A percentile compares a stretch with the other conserved stretches of the same genome.
Conservation (phyloP, 64 coral and sea anemone species). For the Platygyra sinensis region DNA sequence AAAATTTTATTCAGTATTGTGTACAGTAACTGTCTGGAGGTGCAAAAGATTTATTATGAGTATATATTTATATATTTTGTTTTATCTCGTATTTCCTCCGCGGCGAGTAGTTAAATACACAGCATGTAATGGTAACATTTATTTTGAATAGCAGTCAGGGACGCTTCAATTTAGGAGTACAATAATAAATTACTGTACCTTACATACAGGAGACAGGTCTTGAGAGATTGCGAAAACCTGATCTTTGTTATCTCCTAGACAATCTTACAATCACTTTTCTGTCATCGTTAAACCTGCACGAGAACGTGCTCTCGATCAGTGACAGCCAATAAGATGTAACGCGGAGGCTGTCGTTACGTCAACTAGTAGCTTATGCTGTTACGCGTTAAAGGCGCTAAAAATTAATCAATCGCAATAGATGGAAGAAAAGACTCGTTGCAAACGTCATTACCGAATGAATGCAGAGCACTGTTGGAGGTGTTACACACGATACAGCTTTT, state of each 20-base stretch:
- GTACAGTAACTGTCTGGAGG: neutral
- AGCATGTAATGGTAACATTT: neutral
- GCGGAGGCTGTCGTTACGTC: neutral
- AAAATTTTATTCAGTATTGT: neutral
- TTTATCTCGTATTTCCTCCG: neutral
- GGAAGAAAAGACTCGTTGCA: neutral
- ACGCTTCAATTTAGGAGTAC: neutral
- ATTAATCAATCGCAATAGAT: neutral
- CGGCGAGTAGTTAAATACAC: no score
- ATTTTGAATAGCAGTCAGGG: neutral
- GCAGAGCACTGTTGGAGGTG: no score
- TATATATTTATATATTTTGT: neutral
- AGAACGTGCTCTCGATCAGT: neutral
- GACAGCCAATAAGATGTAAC: neutral
- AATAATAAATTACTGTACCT: no score
- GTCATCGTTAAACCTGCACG: neutral
- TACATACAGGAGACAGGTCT: no score
- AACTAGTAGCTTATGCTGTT: neutral
- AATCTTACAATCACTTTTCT: neutral
- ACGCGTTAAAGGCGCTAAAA: neutral
- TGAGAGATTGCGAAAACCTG: no score
- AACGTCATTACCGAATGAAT: neutral
- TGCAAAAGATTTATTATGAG: neutral
- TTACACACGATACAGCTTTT: no score
- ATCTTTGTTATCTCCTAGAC: no score